Evolutionary conservation across 2,113 vertebrate species (phyloP), one percentile per base, ranked within the genome.

Genomic region (Labeo rohita): DNA sequence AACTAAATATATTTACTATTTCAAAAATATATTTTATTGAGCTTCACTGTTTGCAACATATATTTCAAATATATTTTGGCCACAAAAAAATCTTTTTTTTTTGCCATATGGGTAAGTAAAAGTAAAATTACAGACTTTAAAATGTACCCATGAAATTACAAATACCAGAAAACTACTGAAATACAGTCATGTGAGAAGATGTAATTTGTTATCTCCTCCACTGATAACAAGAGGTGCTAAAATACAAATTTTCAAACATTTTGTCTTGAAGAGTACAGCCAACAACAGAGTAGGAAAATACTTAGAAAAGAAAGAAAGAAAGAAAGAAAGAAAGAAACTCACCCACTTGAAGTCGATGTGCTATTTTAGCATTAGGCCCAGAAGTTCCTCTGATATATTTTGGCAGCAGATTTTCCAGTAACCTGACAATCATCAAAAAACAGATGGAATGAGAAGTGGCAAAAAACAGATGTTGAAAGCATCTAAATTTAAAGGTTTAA

Each of bases 321-420:
- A 50, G 49, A 50, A 50, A 49, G 47, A 49, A 49, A 49, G 11
- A 49, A 28, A 28, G 28, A 49, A 3, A 90, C 91, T 93, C 78
- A 91, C 90, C 91, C 6, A 84, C 89, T 81, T 87, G 76, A 86
- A 95, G 89, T 76, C 88, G 65, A 49, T 87, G 93, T 10, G 91
- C 94, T 87, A 85, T 94, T 92, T 95, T 95, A 80, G 90, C 90
- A 85, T 93, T 93, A 4, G 93, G 87, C 84, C 93, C 93, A n/a
- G 83, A 83, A 1, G 92, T 88, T 76, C 92, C 94, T 87, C 95
- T 88, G 76, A 94, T 81, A 85, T 89, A 92, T 88, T 94, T 93
- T 36, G 94, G 93, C 76, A 91, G 77, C 45, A 95, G 90, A 54
- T 90, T 92, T 15, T 93, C 54, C 83, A 95, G 91, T 21, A 92